phyloP scores from a whole-genome alignment of 1,140 invertebrate genomes.

The Hycleus cichorii region DNA sequence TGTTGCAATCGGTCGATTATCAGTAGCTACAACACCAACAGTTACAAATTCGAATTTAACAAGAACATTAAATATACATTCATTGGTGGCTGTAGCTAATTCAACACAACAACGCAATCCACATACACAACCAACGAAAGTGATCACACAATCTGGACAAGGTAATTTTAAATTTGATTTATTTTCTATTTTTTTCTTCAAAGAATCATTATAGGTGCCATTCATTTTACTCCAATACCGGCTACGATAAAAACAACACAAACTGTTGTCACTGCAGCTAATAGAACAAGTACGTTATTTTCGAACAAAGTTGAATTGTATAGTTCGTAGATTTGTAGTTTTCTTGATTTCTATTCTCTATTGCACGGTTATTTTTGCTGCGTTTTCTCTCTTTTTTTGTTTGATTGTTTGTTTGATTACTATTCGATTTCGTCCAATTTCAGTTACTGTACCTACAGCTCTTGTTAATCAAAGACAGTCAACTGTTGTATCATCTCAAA shows the following conservation, averaged over 20 bases:
- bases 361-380: no score
- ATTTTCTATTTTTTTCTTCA: conserved; percentile 1
- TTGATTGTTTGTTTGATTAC: conserved; percentile 2
- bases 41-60: conserved; percentile 22
- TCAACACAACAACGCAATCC: conserved; percentile 23
- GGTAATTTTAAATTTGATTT: conserved; percentile 17
- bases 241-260: conserved; percentile 29
- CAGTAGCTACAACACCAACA: conserved; percentile 22
- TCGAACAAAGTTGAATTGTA: background rate
- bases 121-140: conserved; percentile 33
- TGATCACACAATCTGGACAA: conserved; percentile 36
- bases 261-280: conserved; percentile 20
- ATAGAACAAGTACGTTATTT: conserved; percentile 36
- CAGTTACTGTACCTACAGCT: conserved; percentile 35
- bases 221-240: conserved; percentile 35
- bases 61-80: conserved; percentile 31
- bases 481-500: conserved; percentile 30
- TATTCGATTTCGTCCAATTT: background rate
- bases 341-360: no score
- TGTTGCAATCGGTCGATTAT: conserved; percentile 28
- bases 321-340: no score
- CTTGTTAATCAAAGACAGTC: conserved; percentile 33
- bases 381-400: background rate
- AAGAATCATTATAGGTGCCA: conserved; percentile 26
- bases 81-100: conserved; percentile 35